Evolutionary conservation across 30 jellyfish, hydroid and myxozoan species (phyloP).

Genomic region (Catostylus mosaicus): DNA sequence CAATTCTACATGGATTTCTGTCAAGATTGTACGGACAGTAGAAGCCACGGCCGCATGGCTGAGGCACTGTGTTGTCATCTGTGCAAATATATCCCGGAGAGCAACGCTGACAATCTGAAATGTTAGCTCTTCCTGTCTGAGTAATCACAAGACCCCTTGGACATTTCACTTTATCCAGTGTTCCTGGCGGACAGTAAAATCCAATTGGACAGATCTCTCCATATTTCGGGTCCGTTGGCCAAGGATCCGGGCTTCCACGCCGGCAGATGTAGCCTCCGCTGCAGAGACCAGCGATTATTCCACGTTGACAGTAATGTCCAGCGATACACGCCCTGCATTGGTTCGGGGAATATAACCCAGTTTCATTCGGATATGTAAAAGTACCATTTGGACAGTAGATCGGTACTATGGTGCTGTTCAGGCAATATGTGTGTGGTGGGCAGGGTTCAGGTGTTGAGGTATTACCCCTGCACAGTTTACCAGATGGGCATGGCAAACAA

Average conservation of each 20-base stretch:
- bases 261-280: conserved; percentile 78
- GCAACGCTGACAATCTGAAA: conserved; percentile 82
- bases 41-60: conserved; percentile 86
- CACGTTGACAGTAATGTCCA: conserved; percentile 84
- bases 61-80: conserved; percentile 82
- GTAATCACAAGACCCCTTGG: conserved; percentile 88
- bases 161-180: conserved; percentile 84
- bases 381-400: conserved; percentile 94
- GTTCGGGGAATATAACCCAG: conserved; percentile 75
- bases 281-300: conserved; percentile 73
- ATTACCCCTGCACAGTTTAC: conserved; percentile 84
- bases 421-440: conserved; percentile 87
- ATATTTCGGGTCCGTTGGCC: conserved; percentile 61
- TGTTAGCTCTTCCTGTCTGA: conserved; percentile 71
- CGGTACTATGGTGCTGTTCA: conserved; percentile 77
- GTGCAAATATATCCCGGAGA: conserved; percentile 94
- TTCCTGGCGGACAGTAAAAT: conserved; percentile 93
- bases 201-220: conserved; percentile 93
- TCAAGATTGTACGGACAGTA: conserved; percentile 96
- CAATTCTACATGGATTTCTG: conserved; percentile 82
- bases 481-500: conserved; percentile 86
- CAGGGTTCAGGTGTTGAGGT: conserved; percentile 84
- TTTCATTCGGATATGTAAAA: conserved; percentile 65
- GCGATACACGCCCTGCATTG: conserved; percentile 88
- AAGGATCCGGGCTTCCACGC: conserved; percentile 76